A percentile compares a stretch with the other conserved stretches of the same genome.
Conservation (phyloP, 2,888 invertebrate species). For the Phengaris alcon region DNA sequence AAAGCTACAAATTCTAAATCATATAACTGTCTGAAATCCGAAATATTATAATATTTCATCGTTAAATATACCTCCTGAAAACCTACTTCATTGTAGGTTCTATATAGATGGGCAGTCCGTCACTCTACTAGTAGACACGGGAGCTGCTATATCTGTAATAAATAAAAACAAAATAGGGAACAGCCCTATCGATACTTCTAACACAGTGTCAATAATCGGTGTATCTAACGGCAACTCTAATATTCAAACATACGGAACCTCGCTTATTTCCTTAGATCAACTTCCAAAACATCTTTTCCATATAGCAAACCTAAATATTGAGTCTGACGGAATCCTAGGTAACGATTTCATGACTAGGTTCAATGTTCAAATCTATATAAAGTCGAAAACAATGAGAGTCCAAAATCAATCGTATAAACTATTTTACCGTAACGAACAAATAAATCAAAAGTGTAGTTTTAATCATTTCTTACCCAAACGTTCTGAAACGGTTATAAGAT, state of each 20-base stretch:
- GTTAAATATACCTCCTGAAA: constrained; percentile 44
- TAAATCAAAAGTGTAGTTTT: background rate
- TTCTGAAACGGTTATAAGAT: constrained; percentile 42
- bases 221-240: constrained; percentile 40
- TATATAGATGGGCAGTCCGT: constrained; percentile 40
- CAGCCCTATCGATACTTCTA: constrained; percentile 33
- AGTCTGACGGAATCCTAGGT: constrained; percentile 42
- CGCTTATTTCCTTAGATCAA: constrained; percentile 39
- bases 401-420: constrained; percentile 40
- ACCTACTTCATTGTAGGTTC: constrained; percentile 41
- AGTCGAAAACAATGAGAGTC: constrained; percentile 44
- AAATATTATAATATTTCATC: constrained; percentile 40
- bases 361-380: constrained; percentile 41
- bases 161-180: constrained; percentile 38
- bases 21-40: background rate
- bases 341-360: constrained; percentile 46
- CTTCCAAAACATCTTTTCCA: constrained; percentile 42
- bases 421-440: constrained; percentile 35
- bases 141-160: constrained; percentile 42
- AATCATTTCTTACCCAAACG: constrained; percentile 37
- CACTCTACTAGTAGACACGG: constrained; percentile 41
- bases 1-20: background rate
- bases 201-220: constrained; percentile 43
- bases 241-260: constrained; percentile 39
- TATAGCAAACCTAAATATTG: constrained; percentile 41